phyloP scores from a whole-genome alignment of 2,113 vertebrate genomes.

The Tricholaema leucomelas region DNA sequence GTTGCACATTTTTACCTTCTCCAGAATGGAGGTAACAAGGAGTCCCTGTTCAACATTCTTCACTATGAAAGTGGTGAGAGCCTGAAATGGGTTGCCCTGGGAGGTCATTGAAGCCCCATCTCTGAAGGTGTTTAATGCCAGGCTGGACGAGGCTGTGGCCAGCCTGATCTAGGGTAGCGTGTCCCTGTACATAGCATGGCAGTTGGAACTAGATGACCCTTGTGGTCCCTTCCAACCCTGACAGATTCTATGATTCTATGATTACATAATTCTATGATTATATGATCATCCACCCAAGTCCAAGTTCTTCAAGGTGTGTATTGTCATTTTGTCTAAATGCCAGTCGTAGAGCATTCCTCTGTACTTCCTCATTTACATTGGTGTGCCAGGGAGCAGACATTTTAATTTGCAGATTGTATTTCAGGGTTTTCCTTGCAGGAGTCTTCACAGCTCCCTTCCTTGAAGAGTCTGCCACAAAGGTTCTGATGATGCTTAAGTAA shows the following conservation, averaged over 20 bases:
- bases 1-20: too few relatives aligned
- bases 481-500: not conserved
- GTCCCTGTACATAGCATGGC: too few relatives aligned
- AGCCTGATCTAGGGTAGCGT: too few relatives aligned
- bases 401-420: not conserved
- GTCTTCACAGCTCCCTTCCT: not conserved
- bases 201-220: too few relatives aligned
- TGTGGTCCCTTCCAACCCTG: too few relatives aligned
- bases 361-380: not conserved
- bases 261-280: too few relatives aligned
- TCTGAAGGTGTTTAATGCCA: too few relatives aligned
- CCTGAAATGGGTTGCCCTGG: too few relatives aligned
- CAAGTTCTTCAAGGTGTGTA: not conserved
- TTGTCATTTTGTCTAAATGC: not conserved
- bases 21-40: rapidly evolving
- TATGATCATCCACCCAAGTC: not conserved
- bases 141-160: too few relatives aligned
- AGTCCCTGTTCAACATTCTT: not conserved
- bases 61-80: too few relatives aligned
- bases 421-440: not conserved
- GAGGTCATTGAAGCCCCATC: too few relatives aligned
- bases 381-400: not conserved
- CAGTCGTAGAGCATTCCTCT: not conserved
- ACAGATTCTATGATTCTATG: too few relatives aligned
- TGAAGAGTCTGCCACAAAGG: not conserved